Conservation (phyloP, 1,140 invertebrate species). For the Zaprionus taronus region DNA sequence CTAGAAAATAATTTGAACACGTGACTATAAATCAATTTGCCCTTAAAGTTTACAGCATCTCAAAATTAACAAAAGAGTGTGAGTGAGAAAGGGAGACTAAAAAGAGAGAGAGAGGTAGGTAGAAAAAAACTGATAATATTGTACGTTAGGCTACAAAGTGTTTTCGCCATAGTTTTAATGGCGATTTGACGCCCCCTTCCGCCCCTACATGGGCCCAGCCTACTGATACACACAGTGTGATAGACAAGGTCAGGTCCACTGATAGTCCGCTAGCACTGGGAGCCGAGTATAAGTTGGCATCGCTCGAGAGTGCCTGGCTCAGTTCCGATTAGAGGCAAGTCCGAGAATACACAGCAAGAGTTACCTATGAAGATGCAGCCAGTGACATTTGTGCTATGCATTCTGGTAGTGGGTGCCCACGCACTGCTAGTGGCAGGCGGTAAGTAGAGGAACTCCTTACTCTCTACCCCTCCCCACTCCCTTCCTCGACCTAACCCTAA, state of each 20-base stretch:
- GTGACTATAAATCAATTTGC: neutral
- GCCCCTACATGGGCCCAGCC: neutral
- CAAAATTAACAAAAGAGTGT: neutral
- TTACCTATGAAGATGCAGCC: conserved; percentile 58
- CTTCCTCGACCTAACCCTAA: neutral
- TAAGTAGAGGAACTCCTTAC: conserved; percentile 18
- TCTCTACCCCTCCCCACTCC: no score
- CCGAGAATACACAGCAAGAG: no score
- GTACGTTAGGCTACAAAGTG: neutral
- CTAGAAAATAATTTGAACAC: neutral
- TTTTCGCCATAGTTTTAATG: neutral
- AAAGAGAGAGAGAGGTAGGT: no score
- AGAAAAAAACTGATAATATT: neutral
- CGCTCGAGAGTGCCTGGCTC: neutral
- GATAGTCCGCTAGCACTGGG: neutral
- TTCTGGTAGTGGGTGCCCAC: conserved; percentile 55
- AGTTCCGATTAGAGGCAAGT: neutral
- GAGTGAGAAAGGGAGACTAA: neutral
- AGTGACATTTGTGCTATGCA: conserved; percentile 58
- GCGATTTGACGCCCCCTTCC: neutral
- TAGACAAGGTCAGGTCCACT: neutral
- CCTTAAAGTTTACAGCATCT: neutral
- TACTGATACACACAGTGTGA: neutral
- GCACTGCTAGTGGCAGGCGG: conserved; percentile 51
- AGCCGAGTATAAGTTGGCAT: neutral